A percentile compares a stretch with the other conserved stretches of the same genome.
Conservation (phyloP, 2,888 invertebrate species). For the Pocota personata region DNA sequence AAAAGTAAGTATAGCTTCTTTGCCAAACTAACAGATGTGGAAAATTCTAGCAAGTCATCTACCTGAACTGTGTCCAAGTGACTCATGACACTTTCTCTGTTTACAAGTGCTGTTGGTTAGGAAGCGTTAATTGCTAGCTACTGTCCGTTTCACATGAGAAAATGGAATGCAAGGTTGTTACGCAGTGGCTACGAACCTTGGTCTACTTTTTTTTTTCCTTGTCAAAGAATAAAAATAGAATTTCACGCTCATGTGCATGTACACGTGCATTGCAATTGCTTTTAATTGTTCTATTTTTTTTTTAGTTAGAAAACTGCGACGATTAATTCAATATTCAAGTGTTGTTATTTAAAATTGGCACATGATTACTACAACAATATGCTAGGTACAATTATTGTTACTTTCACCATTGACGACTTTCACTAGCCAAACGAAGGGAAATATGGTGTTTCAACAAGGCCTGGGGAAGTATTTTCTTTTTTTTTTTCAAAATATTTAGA, state of each 20-base stretch:
- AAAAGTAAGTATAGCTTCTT: conserved; percentile 12
- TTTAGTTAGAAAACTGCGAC: background rate
- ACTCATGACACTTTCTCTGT: too few relatives aligned
- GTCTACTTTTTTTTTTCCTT: background rate
- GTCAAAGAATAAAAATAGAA: background rate
- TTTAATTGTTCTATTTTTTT: background rate
- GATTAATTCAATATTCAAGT: too few relatives aligned
- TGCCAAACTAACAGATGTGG: background rate
- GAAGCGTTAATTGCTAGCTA: too few relatives aligned
- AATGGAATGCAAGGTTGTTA: too few relatives aligned
- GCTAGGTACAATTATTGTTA: background rate
- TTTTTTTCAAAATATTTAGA: too few relatives aligned
- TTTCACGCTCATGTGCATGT: background rate
- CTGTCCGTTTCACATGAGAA: too few relatives aligned
- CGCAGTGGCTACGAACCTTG: background rate
- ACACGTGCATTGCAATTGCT: background rate
- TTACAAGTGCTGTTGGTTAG: too few relatives aligned
- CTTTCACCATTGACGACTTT: background rate
- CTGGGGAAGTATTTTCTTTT: too few relatives aligned
- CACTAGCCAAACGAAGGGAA: background rate
- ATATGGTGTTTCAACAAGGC: too few relatives aligned
- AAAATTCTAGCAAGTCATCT: background rate
- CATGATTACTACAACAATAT: background rate
- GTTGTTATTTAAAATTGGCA: too few relatives aligned
- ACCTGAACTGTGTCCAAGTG: background rate